A percentile compares a stretch with the other conserved stretches of the same genome.
phyloP scores from a whole-genome alignment of 2,113 vertebrate genomes.

The Peucedramus taeniatus region DNA sequence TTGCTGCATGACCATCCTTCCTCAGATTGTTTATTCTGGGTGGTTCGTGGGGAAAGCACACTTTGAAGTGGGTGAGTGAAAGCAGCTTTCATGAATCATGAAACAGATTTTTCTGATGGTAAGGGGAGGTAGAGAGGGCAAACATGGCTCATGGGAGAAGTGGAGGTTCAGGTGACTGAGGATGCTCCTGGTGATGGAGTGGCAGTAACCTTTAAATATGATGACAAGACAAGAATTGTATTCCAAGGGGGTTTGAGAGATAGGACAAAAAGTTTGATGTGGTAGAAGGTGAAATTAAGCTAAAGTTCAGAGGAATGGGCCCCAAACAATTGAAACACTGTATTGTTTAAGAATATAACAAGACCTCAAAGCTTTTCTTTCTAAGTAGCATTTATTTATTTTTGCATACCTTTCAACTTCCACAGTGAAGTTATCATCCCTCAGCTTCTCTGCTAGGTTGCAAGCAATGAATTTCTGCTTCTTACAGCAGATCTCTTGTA shows the following conservation, averaged over 20 bases:
- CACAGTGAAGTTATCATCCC: neutral
- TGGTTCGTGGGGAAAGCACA: neutral
- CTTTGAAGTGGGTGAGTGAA: neutral
- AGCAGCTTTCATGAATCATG: neutral
- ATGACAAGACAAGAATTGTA: neutral
- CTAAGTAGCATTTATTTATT: neutral
- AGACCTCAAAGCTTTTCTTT: neutral
- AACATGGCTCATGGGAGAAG: neutral
- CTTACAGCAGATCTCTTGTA: neutral
- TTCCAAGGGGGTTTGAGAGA: neutral
- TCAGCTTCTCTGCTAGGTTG: neutral
- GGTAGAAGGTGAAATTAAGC: neutral
- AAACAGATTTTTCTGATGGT: neutral
- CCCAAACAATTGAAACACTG: neutral
- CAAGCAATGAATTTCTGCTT: neutral
- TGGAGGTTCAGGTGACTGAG: neutral
- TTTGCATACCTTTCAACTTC: neutral
- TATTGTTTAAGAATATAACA: neutral
- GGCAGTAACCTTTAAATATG: neutral
- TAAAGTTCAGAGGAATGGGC: neutral
- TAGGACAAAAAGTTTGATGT: neutral
- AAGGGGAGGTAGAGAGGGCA: neutral
- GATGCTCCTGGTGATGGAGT: neutral
- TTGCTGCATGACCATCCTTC: neutral
- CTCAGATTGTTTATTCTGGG: neutral